Evolutionary conservation across 2,797 vertebrate species (phyloP).

Genomic region (Mormyrus proboscirostris): DNA sequence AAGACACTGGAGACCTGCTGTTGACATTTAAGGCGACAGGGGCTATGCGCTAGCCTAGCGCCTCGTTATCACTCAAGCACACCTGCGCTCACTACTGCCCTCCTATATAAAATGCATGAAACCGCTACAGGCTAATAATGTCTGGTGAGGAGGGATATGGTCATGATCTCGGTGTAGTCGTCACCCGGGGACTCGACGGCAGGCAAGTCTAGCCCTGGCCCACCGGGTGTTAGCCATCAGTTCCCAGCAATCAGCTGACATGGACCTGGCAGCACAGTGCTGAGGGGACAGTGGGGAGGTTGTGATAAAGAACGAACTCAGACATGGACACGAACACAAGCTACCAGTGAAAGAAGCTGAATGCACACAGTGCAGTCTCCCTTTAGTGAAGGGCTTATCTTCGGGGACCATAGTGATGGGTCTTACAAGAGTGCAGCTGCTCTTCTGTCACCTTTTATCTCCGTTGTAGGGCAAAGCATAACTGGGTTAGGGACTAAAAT

Average conservation of each 20-base stretch:
- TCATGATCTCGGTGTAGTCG: slow-evolving; percentile 1
- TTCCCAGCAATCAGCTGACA: neutral
- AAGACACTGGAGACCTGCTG: neutral
- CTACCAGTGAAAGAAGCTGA: neutral
- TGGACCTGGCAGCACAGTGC: neutral
- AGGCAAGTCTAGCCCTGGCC: neutral
- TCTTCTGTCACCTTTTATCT: neutral
- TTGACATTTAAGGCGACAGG: neutral
- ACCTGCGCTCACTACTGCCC: neutral
- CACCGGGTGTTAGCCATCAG: neutral
- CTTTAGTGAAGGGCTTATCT: neutral
- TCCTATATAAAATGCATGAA: neutral
- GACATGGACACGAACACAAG: neutral
- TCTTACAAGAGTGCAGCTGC: neutral
- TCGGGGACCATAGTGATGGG: neutral
- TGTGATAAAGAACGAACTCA: neutral
- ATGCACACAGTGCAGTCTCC: neutral
- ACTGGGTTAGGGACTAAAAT: neutral
- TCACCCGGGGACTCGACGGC: neutral
- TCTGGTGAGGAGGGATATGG: neutral
- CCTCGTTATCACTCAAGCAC: neutral
- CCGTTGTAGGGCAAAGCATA: neutral
- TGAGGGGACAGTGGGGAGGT: neutral
- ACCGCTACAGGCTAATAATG: neutral
- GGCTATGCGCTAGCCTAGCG: neutral